Base-by-base conservation (phyloP, 2,113 vertebrate species). In the Falcunculus frontatus region DNA sequence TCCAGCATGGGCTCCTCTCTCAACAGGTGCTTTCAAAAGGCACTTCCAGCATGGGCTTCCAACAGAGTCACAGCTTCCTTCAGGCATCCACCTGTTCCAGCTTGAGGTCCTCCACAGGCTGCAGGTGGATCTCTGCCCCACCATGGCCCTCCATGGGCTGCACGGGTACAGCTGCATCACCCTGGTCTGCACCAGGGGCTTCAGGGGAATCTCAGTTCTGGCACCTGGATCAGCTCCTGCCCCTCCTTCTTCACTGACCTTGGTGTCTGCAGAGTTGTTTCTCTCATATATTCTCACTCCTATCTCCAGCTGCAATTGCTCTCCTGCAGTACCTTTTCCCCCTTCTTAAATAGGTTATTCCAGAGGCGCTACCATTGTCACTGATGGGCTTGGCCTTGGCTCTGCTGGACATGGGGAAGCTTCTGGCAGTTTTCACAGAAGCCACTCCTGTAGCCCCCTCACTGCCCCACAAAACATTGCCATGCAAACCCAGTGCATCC, bases 131-230 rank as follows among this genome's bases (percentile, higher is more conserved):
- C n/a, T 47, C 41, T 55, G 33, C 33, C n/a, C 20, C 47, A 37
- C 13, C 1, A 0, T 7, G 49, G 23, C 20, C 7, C 49, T 56
- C n/a, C 42, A 41, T 1, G 4, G n/a, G 25, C 72, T 50, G 29
- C 47, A 79, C 41, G 25, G 23, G 17, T n/a, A 62, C 17, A 75
- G 53, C 37, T 60, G n/a, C 30, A 8, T 82, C 69, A 30, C 16
- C 13, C 11, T 11, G 23, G 22, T 10, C 33, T 39, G 37, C 52
- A 74, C 33, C 59, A 65, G 0, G 0, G 62, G 16, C 46, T 69
- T 41, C 46, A 76, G n/a, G 11, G 16, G 9, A 70, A 72, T 57
- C 37, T 72, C 56, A 56, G 50, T 13, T 33, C 33, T 0, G 0
- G 19, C 16, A 27, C 22, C 19, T 44, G 32, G 6, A 57, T 7